Conservation (phyloP, 2,888 invertebrate genomes). For the Lasius platythorax region DNA sequence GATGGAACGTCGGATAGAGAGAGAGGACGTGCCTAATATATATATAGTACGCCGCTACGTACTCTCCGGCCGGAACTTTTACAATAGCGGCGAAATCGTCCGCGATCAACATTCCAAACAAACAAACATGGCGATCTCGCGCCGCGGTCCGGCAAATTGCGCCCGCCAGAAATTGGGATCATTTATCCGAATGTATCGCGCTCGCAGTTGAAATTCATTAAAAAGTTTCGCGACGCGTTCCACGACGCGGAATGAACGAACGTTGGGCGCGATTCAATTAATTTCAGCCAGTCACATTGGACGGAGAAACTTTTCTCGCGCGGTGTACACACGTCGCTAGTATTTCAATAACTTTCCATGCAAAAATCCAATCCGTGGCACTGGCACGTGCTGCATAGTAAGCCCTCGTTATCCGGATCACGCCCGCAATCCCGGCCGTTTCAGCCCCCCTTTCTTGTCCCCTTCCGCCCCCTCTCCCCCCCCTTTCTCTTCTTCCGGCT, state of each 20-base stretch:
- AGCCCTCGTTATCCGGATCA: constrained; percentile 51
- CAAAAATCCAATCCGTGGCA: constrained; percentile 40
- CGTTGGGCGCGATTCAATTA: constrained; percentile 43
- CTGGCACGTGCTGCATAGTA: constrained; percentile 24
- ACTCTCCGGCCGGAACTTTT: constrained; percentile 29
- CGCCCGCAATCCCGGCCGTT: constrained; percentile 10
- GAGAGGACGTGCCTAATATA: constrained; percentile 38
- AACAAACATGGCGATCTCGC: constrained; percentile 15
- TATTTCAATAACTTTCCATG: constrained; percentile 52
- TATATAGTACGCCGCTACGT: not conserved
- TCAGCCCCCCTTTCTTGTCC: not conserved
- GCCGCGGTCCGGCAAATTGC: constrained; percentile 39
- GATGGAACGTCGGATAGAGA: constrained; percentile 31
- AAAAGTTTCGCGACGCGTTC: constrained; percentile 42
- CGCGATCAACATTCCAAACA: constrained; percentile 40
- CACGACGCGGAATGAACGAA: constrained; percentile 22
- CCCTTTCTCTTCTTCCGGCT: constrained; percentile 17
- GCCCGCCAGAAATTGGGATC: constrained; percentile 26
- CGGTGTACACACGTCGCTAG: constrained; percentile 30
- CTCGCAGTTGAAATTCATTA: constrained; percentile 48
- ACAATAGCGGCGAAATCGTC: constrained; percentile 39
- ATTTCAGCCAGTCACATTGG: constrained; percentile 47
- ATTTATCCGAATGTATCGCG: constrained; percentile 52
- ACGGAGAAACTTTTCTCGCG: constrained; percentile 25
- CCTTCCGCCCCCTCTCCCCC: not conserved